These are phyloP conservation scores for Pseudotriccus pelzelni DNA, from an alignment of 2,797 vertebrate genomes.

Conservation along the genomic window DNA sequence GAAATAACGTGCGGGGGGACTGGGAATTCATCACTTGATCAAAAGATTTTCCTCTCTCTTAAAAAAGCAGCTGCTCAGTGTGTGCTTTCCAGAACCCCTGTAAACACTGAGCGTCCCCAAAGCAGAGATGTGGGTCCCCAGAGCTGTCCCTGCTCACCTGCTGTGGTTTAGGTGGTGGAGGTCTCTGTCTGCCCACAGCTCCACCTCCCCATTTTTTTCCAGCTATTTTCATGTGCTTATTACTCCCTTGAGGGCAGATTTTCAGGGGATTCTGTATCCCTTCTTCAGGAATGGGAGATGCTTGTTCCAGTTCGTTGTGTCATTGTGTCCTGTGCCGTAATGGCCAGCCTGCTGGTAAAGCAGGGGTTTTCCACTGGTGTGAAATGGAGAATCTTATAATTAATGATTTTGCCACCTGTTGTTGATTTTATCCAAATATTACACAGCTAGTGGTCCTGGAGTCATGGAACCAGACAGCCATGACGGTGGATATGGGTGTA, in stretches of 20 bases:
- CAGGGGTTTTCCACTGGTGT: background rate
- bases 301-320: rapidly evolving
- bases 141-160: background rate
- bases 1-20: background rate
- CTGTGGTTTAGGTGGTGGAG: background rate
- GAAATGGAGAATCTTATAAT: background rate
- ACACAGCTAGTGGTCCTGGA: background rate
- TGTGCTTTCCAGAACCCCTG: background rate
- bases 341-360: background rate
- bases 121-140: background rate
- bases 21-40: background rate
- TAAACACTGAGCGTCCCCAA: background rate
- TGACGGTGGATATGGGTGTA: background rate
- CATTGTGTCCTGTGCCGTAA: background rate
- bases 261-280: background rate
- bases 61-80: background rate
- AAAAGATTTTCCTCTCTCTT: background rate
- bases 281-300: background rate
- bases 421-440: background rate
- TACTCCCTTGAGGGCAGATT: background rate
- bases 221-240: rapidly evolving
- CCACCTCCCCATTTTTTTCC: background rate
- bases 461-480: rapidly evolving
- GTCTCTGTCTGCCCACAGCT: background rate
- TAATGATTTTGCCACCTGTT: background rate